Evolutionary conservation across 2,888 invertebrate species (phyloP).

Genomic region (Hyposoter didymator): DNA sequence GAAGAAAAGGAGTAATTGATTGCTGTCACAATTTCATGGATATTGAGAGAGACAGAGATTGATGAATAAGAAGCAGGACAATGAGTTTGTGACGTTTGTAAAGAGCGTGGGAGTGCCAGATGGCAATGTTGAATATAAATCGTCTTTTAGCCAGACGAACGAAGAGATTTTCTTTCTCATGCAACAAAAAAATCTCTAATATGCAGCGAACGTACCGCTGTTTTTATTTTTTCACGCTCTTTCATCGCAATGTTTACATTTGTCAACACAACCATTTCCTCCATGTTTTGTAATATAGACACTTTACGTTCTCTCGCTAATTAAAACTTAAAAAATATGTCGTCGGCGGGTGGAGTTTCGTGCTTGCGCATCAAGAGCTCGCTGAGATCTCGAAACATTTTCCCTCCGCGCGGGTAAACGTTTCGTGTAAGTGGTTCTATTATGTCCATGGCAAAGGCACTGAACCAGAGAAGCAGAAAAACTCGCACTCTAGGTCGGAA

Average conservation of each 20-base stretch:
- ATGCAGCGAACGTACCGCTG: background rate
- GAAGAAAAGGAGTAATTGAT: background rate
- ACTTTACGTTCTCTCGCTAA: background rate
- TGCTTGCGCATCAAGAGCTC: conserved; percentile 31
- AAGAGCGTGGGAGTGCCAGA: conserved; percentile 33
- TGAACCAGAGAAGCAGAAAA: background rate
- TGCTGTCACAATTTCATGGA: background rate
- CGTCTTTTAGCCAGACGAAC: conserved; percentile 19
- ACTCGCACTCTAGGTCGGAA: conserved; percentile 2
- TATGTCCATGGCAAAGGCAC: conserved; percentile 32
- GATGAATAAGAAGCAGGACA: background rate
- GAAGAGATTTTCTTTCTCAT: background rate
- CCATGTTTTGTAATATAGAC: background rate
- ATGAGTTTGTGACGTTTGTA: background rate
- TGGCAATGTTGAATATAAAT: conserved; percentile 46
- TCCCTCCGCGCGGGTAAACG: conserved; percentile 6
- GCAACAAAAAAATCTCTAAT: background rate
- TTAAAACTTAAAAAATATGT: background rate
- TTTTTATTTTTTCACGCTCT: background rate
- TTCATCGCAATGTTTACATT: background rate
- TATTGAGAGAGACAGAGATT: background rate
- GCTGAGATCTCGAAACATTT: conserved; percentile 40
- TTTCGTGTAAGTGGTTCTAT: background rate
- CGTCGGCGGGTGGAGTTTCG: background rate
- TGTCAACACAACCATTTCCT: background rate